phyloP scores from a whole-genome alignment of 2,797 vertebrate species.

The Falco novaeseelandiae region DNA sequence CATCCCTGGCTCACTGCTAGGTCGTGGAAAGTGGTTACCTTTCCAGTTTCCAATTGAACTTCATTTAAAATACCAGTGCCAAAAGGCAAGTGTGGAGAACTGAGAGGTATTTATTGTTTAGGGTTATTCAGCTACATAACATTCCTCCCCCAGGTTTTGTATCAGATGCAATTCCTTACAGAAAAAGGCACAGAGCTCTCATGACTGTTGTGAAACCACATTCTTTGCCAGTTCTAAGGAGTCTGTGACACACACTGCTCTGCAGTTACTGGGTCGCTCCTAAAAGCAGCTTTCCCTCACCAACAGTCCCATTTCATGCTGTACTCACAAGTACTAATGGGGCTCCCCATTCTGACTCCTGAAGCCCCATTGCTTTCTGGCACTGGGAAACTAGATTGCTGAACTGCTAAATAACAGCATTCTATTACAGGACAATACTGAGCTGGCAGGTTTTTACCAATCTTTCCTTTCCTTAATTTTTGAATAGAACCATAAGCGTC shows the following conservation, averaged over 20 bases:
- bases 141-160: neutral
- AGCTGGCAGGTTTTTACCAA: neutral
- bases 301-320: neutral
- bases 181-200: neutral
- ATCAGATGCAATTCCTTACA: neutral
- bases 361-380: neutral
- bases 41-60: neutral
- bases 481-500: neutral
- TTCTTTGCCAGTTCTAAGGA: neutral
- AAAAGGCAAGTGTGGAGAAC: neutral
- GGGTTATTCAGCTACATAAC: neutral
- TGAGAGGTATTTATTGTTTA: neutral
- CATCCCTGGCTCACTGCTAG: neutral
- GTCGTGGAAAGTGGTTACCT: neutral
- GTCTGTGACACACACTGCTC: neutral
- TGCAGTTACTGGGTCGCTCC: neutral
- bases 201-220: neutral
- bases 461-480: neutral
- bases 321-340: neutral
- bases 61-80: neutral
- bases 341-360: neutral
- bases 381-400: neutral
- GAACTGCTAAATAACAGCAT: constrained; percentile 8
- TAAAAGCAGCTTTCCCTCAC: neutral
- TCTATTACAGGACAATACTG: neutral